Evolutionary conservation across 2,113 vertebrate species (phyloP), one percentile per base, ranked within the genome.

Genomic region (Osmerus eperlanus): DNA sequence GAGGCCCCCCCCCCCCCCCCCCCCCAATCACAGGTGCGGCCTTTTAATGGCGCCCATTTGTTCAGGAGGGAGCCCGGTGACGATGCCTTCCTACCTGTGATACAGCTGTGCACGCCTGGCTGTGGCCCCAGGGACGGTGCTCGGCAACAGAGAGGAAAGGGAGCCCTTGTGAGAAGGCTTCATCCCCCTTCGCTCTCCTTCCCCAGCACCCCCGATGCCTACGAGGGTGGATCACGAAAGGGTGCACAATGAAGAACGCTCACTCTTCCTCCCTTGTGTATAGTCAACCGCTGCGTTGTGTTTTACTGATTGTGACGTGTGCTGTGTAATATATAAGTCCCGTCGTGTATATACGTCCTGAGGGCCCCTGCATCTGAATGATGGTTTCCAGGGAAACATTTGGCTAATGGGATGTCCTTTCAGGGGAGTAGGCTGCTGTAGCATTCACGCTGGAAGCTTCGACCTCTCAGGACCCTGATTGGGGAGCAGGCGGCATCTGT

Each of bases 401-500:
- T 56, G 62, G 28, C 53, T 62, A 61, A 65, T 68, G 47, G 0
- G 66, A 66, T n/a, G 5, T 8, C 53, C 73, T 69, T 51, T 69
- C 61, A 19, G 25, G 25, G 25, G 47, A 70, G 55, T 59, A 72
- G 32, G 65, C 65, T 72, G 65, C n/a, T 58, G 72, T 64, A 69
- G 21, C 32, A 63, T 78, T 62, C 72, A 67, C 70, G n/a, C 29
- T 63, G 69, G 41, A 71, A 61, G 25, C 54, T 51, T 51, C 55
- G 62, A 67, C 71, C 59, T 72, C 73, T 56, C 70, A 18, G 61
- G 70, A 67, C 65, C 67, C 12, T 5, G 36, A 67, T 36, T 52
- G n/a, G n/a, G 70, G 54, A 65, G 68, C 72, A 65, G 73, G 72
- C 73, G 41, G 73, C 65, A 75, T 79, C 77, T 74, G 77, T 63